phyloP scores from a whole-genome alignment of 2,888 invertebrate species.

The Spisula solida region DNA sequence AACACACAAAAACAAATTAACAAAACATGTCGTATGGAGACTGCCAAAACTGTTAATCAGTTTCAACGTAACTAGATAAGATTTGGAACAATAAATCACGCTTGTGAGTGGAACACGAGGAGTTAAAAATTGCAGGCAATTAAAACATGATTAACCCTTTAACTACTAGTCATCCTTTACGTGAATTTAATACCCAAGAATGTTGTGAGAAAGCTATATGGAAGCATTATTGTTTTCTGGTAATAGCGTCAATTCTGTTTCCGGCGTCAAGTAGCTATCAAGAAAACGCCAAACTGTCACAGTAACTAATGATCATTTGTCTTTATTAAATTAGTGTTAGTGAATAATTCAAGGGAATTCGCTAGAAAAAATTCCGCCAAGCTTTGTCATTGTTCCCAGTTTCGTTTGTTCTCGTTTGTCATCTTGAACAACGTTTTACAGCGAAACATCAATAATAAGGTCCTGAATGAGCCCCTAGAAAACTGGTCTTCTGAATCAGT shows the following conservation, averaged over 20 bases:
- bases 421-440: not conserved
- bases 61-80: not conserved
- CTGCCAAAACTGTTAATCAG: not conserved
- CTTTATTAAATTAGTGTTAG: not conserved
- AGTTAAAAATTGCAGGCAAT: not conserved
- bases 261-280: not conserved
- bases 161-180: not conserved
- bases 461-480: too few relatives aligned
- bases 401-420: not conserved
- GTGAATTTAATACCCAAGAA: slow-evolving; percentile 7
- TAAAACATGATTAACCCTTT: slow-evolving; percentile 5
- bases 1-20: not conserved
- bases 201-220: not conserved
- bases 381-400: not conserved
- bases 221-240: not conserved
- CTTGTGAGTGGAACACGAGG: not conserved
- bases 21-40: slow-evolving; percentile 3
- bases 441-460: too few relatives aligned
- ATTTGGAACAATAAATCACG: not conserved
- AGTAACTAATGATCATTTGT: not conserved
- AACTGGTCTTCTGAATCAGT: too few relatives aligned
- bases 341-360: not conserved
- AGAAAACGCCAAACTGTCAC: not conserved
- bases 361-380: not conserved
- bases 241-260: not conserved